Conservation (phyloP, 1,140 invertebrate species). For the Charaxes varanes region DNA sequence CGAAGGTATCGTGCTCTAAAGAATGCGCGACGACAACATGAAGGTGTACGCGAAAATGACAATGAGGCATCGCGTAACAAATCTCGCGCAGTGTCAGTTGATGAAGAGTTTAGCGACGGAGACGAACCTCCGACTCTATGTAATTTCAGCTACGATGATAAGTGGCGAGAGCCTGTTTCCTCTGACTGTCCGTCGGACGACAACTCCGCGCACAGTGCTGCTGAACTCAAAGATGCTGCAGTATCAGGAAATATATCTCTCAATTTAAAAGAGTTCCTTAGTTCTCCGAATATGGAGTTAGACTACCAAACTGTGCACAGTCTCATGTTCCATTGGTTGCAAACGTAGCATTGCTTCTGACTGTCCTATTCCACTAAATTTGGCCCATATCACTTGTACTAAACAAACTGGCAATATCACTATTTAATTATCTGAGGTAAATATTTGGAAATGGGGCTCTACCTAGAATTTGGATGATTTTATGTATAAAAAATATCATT, state of each 20-base stretch:
- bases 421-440: background rate
- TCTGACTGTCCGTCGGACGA: conserved; percentile 63
- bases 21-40: conserved; percentile 58
- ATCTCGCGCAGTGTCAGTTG: conserved; percentile 33
- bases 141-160: conserved; percentile 54
- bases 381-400: conserved; percentile 22
- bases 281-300: conserved; percentile 56
- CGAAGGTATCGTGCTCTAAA: conserved; percentile 58
- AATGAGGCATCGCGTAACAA: conserved; percentile 33
- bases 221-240: conserved; percentile 38
- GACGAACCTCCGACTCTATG: conserved; percentile 65
- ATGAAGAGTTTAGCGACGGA: conserved; percentile 51
- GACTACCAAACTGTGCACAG: conserved; percentile 67
- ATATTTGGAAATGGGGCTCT: no score
- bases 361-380: conserved; percentile 11
- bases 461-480: no score
- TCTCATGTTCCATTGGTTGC: conserved; percentile 69
- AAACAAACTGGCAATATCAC: conserved; percentile 1
- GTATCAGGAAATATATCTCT: conserved; percentile 40
- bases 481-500: no score
- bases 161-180: conserved; percentile 48
- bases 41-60: conserved; percentile 45
- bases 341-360: conserved; percentile 50
- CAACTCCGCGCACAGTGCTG: conserved; percentile 53
- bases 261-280: conserved; percentile 53